Conservation (phyloP, 2,113 vertebrate species). For the Myotis davidii region DNA sequence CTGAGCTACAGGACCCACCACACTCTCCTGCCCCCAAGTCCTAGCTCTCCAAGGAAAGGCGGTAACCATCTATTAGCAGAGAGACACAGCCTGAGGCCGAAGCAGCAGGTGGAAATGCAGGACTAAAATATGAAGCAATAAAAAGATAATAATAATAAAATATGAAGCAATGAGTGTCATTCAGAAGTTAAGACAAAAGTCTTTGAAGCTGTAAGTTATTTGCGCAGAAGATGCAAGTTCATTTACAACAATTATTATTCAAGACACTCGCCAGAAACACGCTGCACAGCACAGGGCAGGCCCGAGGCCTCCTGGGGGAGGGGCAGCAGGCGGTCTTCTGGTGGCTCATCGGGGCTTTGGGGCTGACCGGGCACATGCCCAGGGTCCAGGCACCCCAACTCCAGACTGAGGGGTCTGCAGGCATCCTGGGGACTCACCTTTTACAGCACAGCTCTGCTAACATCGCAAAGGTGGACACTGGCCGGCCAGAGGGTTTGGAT, state of each 20-base stretch:
- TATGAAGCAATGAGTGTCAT: not conserved
- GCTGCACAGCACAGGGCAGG: rapidly evolving
- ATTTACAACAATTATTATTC: not conserved
- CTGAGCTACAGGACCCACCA: not conserved
- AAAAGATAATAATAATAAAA: too few relatives aligned
- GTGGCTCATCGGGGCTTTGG: not conserved
- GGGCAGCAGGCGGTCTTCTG: not conserved
- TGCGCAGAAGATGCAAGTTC: not conserved
- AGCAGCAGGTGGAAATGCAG: not conserved
- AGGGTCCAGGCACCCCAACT: not conserved
- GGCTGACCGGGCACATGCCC: rapidly evolving
- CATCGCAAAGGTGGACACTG: not conserved
- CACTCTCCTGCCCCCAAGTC: too few relatives aligned
- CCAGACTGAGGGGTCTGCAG: not conserved
- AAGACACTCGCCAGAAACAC: not conserved
- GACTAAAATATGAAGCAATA: too few relatives aligned
- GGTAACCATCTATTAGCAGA: too few relatives aligned
- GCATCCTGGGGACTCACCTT: constrained; percentile 65
- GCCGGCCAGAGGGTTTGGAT: not conserved
- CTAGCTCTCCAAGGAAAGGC: not conserved
- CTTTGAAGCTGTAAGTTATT: not conserved
- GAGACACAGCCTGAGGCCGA: not conserved
- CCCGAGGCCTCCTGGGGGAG: rapidly evolving
- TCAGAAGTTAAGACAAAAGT: not conserved
- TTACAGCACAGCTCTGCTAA: not conserved